These are phyloP conservation scores for Scaptomyza reducta DNA, from an alignment of 2,888 invertebrate species.

Conservation along the genomic window DNA sequence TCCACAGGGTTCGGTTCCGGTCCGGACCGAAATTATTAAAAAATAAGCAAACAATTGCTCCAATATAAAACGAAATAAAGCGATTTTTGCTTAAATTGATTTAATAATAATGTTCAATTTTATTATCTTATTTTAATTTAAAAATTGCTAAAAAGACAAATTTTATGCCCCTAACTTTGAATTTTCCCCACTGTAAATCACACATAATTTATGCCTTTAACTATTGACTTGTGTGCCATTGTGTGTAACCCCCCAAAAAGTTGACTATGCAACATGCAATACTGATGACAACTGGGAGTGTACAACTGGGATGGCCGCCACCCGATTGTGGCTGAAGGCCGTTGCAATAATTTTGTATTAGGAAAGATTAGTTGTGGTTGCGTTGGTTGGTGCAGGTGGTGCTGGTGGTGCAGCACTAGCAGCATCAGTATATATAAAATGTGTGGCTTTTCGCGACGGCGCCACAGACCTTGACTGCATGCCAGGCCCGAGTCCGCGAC, in stretches of 20 bases:
- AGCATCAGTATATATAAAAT: too few species aligned
- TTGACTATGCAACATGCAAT: constrained; percentile 37
- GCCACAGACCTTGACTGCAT: constrained; percentile 52
- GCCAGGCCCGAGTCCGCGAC: constrained; percentile 22
- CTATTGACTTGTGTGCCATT: constrained; percentile 8
- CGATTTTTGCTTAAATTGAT: too few species aligned
- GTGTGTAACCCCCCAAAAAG: constrained; percentile 10
- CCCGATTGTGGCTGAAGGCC: constrained; percentile 57
- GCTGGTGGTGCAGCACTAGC: too few species aligned
- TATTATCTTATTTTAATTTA: too few species aligned
- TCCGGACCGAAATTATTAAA: too few species aligned
- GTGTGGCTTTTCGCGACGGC: constrained; percentile 50
- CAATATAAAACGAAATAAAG: too few species aligned
- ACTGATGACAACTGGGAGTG: constrained; percentile 31
- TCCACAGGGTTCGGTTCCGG: too few species aligned
- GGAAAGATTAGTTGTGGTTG: constrained; percentile 70
- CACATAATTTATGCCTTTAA: not conserved
- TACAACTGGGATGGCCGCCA: constrained; percentile 14
- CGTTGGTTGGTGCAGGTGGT: constrained; percentile 7
- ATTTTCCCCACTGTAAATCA: not conserved
- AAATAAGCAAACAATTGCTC: too few species aligned
- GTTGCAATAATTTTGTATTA: constrained; percentile 69
- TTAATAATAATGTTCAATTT: too few species aligned
- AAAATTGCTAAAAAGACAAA: too few species aligned
- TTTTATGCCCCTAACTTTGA: not conserved